phyloP scores from a whole-genome alignment of 2,797 vertebrate species.

The Avahi laniger region DNA sequence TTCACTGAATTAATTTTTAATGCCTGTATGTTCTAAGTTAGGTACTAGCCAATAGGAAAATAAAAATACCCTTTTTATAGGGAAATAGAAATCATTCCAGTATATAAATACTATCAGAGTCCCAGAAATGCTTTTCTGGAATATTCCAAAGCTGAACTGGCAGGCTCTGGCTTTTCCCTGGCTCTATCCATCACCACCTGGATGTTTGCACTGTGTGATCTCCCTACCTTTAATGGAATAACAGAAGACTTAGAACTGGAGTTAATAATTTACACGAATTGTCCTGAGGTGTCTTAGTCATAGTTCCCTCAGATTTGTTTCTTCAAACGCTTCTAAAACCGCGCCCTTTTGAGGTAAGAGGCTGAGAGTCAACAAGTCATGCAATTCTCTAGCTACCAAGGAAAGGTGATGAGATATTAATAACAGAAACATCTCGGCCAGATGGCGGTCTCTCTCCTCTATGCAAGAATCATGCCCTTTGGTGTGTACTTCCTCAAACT shows the following conservation, averaged over 20 bases:
- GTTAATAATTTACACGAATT: not conserved
- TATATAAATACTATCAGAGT: not conserved
- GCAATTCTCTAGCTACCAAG: not conserved
- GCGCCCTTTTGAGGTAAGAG: not conserved
- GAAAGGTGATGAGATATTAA: not conserved
- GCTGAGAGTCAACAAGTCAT: not conserved
- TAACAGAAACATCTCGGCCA: not conserved
- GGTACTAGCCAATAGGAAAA: not conserved
- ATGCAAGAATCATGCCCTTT: not conserved
- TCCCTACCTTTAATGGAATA: not conserved
- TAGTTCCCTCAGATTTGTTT: not conserved
- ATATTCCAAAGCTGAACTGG: not conserved
- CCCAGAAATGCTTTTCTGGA: not conserved
- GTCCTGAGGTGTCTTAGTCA: not conserved
- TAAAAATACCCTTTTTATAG: not conserved
- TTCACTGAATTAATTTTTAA: slow-evolving; percentile 11
- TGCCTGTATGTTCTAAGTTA: not conserved
- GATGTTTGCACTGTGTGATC: not conserved
- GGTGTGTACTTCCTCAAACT: not conserved
- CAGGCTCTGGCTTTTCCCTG: not conserved
- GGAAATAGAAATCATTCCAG: not conserved
- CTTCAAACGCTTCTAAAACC: not conserved
- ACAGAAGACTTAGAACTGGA: not conserved
- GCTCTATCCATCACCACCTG: not conserved
- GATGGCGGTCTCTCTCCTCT: not conserved